Conservation (phyloP, 2,797 vertebrate genomes). For the Intellagama lesueurii region DNA sequence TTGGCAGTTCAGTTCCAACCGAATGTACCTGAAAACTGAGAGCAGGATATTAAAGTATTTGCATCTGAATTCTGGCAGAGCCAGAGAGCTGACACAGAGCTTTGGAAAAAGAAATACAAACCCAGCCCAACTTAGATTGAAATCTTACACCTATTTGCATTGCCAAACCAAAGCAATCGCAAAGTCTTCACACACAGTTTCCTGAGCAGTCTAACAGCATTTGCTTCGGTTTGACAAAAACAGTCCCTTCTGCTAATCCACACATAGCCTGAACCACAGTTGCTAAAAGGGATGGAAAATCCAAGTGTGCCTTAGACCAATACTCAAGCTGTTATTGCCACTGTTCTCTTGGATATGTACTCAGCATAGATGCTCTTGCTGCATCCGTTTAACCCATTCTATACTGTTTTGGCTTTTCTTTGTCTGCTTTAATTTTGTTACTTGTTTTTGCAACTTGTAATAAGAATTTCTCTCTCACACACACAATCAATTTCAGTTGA, state of each 20-base stretch:
- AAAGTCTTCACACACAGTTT: background rate
- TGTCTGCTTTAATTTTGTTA: background rate
- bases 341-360: background rate
- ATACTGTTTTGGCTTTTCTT: background rate
- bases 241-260: background rate
- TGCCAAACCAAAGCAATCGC: conserved; percentile 33
- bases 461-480: background rate
- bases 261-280: background rate
- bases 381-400: background rate
- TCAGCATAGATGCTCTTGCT: background rate
- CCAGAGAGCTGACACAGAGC: conserved; percentile 19
- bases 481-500: background rate
- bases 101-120: conserved; percentile 34
- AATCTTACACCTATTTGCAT: conserved; percentile 7
- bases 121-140: conserved; percentile 24
- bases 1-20: conserved; percentile 14
- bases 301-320: background rate
- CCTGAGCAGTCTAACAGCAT: conserved; percentile 7
- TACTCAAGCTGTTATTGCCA: background rate
- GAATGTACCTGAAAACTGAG: conserved; percentile 35
- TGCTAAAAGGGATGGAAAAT: conserved; percentile 22
- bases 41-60: conserved; percentile 18
- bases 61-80: conserved; percentile 4
- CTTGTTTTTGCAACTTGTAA: background rate
- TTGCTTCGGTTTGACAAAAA: conserved; percentile 6